A percentile compares a stretch with the other conserved stretches of the same genome.
phyloP scores from a whole-genome alignment of 2,888 invertebrate species.

The Aradus depressus region DNA sequence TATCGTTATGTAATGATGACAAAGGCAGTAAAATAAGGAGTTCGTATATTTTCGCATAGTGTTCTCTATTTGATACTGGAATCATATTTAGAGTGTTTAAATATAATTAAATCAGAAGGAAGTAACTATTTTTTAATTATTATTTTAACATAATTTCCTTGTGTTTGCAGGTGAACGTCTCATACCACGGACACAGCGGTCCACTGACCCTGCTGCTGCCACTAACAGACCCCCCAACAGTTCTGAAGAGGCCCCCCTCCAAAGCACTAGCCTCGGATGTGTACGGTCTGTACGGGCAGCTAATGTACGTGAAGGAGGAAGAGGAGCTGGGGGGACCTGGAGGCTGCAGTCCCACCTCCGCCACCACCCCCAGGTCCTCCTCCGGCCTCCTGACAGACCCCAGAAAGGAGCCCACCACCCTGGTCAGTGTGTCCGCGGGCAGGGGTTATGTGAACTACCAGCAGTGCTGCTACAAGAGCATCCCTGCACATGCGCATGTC shows the following conservation, averaged over 20 bases:
- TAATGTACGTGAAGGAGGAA: conserved; percentile 57
- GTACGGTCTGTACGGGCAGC: conserved; percentile 77
- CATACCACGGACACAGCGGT: conserved; percentile 86
- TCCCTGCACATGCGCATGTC: conserved; percentile 58
- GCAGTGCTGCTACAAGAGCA: conserved; percentile 53
- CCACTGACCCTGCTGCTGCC: conserved; percentile 82
- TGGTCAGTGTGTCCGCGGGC: conserved; percentile 77
- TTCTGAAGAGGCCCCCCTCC: conserved; percentile 35
- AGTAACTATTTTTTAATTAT: too few relatives aligned
- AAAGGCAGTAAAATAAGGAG: neutral
- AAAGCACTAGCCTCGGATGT: conserved; percentile 56
- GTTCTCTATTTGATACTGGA: neutral
- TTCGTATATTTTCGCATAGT: neutral
- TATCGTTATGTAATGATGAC: neutral
- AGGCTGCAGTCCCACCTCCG: conserved; percentile 26
- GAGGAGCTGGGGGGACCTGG: conserved; percentile 10
- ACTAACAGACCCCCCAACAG: conserved; percentile 41
- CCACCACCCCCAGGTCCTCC: conserved; percentile 23
- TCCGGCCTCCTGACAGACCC: conserved; percentile 30
- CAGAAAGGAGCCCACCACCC: conserved; percentile 43
- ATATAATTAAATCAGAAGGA: too few relatives aligned
- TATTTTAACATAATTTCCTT: too few relatives aligned
- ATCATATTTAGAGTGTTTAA: too few relatives aligned
- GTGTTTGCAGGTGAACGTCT: conserved; percentile 53
- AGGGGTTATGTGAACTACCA: conserved; percentile 80